These are phyloP conservation scores for Monomorium pharaonis DNA, from an alignment of 1,140 invertebrate genomes.

Conservation along the genomic window DNA sequence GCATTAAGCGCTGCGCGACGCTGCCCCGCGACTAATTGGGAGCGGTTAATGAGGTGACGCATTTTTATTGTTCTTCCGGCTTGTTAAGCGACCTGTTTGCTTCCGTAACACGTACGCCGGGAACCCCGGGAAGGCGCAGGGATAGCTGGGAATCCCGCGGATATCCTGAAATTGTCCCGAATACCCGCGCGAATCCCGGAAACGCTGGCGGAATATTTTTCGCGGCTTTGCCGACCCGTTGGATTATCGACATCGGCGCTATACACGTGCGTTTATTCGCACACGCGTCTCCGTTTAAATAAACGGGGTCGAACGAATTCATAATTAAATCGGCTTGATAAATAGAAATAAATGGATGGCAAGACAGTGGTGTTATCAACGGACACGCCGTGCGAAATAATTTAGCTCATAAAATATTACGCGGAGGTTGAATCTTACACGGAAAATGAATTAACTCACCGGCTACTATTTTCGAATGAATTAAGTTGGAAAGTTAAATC, in stretches of 20 bases:
- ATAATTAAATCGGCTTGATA: constrained; percentile 46
- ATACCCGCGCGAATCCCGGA: constrained; percentile 47
- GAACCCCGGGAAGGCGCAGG: constrained; percentile 39
- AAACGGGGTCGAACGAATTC: not conserved
- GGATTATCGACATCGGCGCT: constrained; percentile 58
- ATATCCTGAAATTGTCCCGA: constrained; percentile 63
- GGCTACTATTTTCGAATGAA: constrained; percentile 31
- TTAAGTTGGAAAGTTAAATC: constrained; percentile 23
- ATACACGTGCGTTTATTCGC: constrained; percentile 38
- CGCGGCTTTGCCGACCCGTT: constrained; percentile 55
- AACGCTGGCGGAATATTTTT: constrained; percentile 63
- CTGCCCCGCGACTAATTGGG: constrained; percentile 56
- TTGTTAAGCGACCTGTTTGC: constrained; percentile 66
- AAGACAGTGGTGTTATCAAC: constrained; percentile 4
- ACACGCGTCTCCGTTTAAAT: constrained; percentile 31
- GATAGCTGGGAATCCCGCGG: constrained; percentile 58
- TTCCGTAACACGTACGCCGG: constrained; percentile 61
- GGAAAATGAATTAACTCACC: constrained; percentile 15
- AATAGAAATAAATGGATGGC: constrained; percentile 19
- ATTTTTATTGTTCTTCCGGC: constrained; percentile 58
- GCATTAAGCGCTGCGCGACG: constrained; percentile 50
- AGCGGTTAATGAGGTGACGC: constrained; percentile 60
- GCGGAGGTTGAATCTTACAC: constrained; percentile 4
- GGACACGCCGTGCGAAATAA: not conserved
- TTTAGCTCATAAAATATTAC: constrained; percentile 27